Evolutionary conservation across 1,140 invertebrate species (phyloP).

Genomic region (Ladona fulva): DNA sequence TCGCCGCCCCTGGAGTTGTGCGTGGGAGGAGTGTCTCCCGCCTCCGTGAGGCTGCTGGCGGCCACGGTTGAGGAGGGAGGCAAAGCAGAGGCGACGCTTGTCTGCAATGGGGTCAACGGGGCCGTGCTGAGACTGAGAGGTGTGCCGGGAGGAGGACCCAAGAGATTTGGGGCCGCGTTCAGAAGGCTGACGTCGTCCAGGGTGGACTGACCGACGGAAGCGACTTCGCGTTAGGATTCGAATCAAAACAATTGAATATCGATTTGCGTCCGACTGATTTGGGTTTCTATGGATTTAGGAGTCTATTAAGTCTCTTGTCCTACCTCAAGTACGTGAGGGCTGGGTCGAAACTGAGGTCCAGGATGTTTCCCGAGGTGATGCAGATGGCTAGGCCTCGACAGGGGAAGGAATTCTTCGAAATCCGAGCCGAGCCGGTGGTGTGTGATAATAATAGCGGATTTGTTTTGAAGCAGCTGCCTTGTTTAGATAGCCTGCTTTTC

Average conservation of each 20-base stretch:
- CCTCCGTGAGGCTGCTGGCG: slow-evolving; percentile 36
- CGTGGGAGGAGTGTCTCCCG: slow-evolving; percentile 36
- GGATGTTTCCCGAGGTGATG: not conserved
- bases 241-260: not conserved
- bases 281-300: too few relatives aligned
- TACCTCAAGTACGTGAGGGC: too few relatives aligned
- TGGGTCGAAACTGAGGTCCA: not conserved
- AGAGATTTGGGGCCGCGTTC: not conserved
- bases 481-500: not conserved
- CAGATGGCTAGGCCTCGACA: not conserved
- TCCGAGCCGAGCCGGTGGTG: not conserved
- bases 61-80: slow-evolving; percentile 36
- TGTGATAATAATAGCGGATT: not conserved
- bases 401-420: not conserved
- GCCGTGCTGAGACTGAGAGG: not conserved
- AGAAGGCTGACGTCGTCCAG: not conserved
- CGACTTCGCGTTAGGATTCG: not conserved
- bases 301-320: too few relatives aligned
- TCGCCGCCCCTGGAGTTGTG: slow-evolving; percentile 36
- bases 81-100: slow-evolving; percentile 32
- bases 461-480: not conserved
- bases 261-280: too few relatives aligned
- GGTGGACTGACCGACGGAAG: not conserved
- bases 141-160: not conserved
- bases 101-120: not conserved